phyloP scores from a whole-genome alignment of 2,888 invertebrate genomes.

The Ctena decussata region DNA sequence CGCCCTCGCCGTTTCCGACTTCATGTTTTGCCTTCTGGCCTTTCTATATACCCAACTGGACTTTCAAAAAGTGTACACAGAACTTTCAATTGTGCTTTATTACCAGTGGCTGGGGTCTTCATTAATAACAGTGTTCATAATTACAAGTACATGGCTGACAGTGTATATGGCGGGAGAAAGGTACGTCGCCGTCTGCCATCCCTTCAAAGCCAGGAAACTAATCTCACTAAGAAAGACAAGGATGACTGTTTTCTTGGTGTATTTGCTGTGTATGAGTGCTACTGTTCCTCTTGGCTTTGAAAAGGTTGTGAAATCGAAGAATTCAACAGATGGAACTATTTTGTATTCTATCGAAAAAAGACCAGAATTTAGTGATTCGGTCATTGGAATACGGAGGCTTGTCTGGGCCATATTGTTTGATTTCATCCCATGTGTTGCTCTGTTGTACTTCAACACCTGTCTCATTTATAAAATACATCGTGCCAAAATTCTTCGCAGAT shows the following conservation, averaged over 20 bases:
- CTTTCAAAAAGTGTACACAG: slow-evolving; percentile 59
- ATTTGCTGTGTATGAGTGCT: slow-evolving; percentile 72
- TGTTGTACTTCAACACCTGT: slow-evolving; percentile 83
- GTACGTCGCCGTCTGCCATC: slow-evolving; percentile 86
- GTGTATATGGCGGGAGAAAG: slow-evolving; percentile 85
- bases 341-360: slow-evolving; percentile 64
- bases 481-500: slow-evolving; percentile 76
- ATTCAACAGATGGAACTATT: slow-evolving; percentile 57
- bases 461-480: slow-evolving; percentile 78
- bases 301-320: slow-evolving; percentile 62
- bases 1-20: slow-evolving; percentile 84
- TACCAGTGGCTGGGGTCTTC: slow-evolving; percentile 78
- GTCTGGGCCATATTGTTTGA: slow-evolving; percentile 83
- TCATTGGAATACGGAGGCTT: slow-evolving; percentile 71
- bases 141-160: slow-evolving; percentile 85
- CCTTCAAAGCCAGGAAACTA: slow-evolving; percentile 83
- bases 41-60: slow-evolving; percentile 80
- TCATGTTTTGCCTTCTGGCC: slow-evolving; percentile 84
- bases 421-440: slow-evolving; percentile 82
- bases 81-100: slow-evolving; percentile 71
- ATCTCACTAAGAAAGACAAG: slow-evolving; percentile 82
- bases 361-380: slow-evolving; percentile 61
- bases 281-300: slow-evolving; percentile 82
- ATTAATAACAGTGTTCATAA: slow-evolving; percentile 84
- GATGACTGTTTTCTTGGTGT: slow-evolving; percentile 77